A percentile compares a stretch with the other conserved stretches of the same genome.
Evolutionary conservation across 2,888 invertebrate genomes (phyloP).

Genomic region (Spialia ferax): DNA sequence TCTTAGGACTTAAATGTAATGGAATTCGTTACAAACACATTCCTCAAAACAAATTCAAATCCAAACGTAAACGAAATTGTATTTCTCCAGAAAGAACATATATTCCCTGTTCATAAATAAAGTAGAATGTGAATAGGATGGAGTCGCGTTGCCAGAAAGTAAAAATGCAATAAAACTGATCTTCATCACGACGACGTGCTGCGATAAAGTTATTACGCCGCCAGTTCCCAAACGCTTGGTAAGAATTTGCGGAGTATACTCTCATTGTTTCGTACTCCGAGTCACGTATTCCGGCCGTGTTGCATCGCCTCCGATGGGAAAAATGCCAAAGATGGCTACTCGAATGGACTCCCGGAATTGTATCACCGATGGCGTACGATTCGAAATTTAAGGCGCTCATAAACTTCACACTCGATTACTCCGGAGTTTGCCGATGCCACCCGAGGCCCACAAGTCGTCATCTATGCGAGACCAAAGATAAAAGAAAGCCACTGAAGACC

Average conservation of each 20-base stretch:
- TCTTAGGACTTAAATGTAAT: no score
- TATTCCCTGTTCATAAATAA: constrained; percentile 25
- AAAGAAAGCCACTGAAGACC: no score
- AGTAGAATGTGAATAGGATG: constrained; percentile 6
- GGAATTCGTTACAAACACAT: background rate
- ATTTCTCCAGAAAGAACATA: background rate
- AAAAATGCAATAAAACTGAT: constrained; percentile 37
- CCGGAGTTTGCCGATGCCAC: constrained; percentile 53
- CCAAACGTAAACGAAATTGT: background rate
- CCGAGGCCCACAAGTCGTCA: constrained; percentile 55
- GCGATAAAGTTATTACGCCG: constrained; percentile 30
- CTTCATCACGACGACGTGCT: constrained; percentile 32
- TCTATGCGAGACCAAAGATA: no score
- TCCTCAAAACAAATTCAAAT: background rate
- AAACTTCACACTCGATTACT: constrained; percentile 64
- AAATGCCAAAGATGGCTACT: constrained; percentile 48
- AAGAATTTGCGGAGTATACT: constrained; percentile 30
- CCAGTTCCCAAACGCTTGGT: constrained; percentile 22
- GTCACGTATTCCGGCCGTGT: constrained; percentile 47
- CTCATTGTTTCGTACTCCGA: constrained; percentile 37
- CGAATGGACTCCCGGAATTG: constrained; percentile 48
- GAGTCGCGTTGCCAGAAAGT: constrained; percentile 30
- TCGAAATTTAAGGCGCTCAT: constrained; percentile 61
- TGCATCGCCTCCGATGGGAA: constrained; percentile 49
- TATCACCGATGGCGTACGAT: constrained; percentile 52